Conservation (phyloP, 2,113 vertebrate genomes). For the Anoplopoma fimbria region DNA sequence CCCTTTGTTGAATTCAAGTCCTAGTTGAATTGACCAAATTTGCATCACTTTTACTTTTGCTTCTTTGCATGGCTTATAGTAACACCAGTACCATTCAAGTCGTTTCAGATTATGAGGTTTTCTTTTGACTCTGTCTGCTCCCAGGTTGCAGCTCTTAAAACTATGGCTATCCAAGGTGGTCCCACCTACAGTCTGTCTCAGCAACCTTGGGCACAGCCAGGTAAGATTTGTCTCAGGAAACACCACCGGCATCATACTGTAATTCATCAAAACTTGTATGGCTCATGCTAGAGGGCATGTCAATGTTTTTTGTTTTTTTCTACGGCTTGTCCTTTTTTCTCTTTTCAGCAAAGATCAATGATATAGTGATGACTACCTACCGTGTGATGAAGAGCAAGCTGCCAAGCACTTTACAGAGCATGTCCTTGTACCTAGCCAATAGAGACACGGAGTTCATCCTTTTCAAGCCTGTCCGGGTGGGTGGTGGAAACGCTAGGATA, state of each 20-base stretch:
- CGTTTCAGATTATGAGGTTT: constrained; percentile 12
- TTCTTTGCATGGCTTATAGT: constrained; percentile 14
- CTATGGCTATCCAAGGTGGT: constrained; percentile 94
- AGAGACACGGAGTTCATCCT: constrained; percentile 98
- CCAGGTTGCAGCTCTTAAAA: constrained; percentile 93
- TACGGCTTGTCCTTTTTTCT: constrained; percentile 55
- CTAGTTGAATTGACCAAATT: constrained; percentile 11
- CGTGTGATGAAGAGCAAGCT: constrained; percentile 95
- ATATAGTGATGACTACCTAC: constrained; percentile 91
- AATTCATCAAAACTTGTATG: constrained; percentile 68
- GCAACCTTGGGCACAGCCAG: constrained; percentile 98
- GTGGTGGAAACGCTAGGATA: constrained; percentile 70
- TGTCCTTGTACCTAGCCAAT: constrained; percentile 96
- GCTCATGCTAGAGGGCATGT: constrained; percentile 58
- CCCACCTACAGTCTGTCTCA: constrained; percentile 93
- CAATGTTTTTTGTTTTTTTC: constrained; percentile 71
- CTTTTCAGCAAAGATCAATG: constrained; percentile 93
- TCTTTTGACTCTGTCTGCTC: constrained; percentile 42
- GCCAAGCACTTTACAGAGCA: constrained; percentile 92
- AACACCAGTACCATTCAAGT: constrained; percentile 8
- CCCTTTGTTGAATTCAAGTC: constrained; percentile 20
- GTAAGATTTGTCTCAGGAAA: constrained; percentile 81
- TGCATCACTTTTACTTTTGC: not conserved
- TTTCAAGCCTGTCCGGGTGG: constrained; percentile 96
- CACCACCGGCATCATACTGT: constrained; percentile 28